Evolutionary conservation across 2,113 vertebrate species (phyloP), one percentile per base, ranked within the genome.

Genomic region (Coreoperca whiteheadi): DNA sequence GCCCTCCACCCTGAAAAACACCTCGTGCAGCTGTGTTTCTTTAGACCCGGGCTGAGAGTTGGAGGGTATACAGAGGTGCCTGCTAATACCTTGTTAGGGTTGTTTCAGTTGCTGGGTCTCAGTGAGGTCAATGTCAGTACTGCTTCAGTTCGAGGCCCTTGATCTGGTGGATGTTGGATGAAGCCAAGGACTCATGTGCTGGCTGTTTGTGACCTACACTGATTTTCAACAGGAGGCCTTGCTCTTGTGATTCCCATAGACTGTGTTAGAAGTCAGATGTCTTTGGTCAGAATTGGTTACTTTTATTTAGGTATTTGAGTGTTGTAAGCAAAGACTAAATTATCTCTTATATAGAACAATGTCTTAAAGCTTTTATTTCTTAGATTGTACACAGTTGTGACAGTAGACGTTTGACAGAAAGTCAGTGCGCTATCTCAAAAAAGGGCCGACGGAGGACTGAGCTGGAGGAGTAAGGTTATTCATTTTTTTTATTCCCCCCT

Each of bases 11-110:
- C 89, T 89, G 87, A 61, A 92, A 90, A 87, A 84, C 83, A 86
- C 86, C 85, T 77, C 28, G 74, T 79, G 84, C 95, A 96, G 95
- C 93, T 95, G 94, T 93, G 92, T 94, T 91, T 89, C 91, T 87
- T 95, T 95, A 93, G 88, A 21, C 39, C 91, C 88, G 79, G 86
- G 67, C 73, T 79, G 81, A 81, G 85, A 87, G 79, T 88, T 85
- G 79, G 81, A 87, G 86, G 87, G 84, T 91, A 87, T 87, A 87
- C 88, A 89, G 92, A 92, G 89, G 85, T 93, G 89, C 87, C 87
- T 89, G 94, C 95, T 96, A 96, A 96, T 96, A 86, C 92, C 91
- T 95, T 94, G 93, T 95, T 96, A 95, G 93, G 91, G 89, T 86
- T 89, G 77, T 95, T 96, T 94, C 91, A 93, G 92, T 95, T 92